Base-by-base conservation (phyloP, 2,113 vertebrate species). In the Leucoraja erinaceus region DNA sequence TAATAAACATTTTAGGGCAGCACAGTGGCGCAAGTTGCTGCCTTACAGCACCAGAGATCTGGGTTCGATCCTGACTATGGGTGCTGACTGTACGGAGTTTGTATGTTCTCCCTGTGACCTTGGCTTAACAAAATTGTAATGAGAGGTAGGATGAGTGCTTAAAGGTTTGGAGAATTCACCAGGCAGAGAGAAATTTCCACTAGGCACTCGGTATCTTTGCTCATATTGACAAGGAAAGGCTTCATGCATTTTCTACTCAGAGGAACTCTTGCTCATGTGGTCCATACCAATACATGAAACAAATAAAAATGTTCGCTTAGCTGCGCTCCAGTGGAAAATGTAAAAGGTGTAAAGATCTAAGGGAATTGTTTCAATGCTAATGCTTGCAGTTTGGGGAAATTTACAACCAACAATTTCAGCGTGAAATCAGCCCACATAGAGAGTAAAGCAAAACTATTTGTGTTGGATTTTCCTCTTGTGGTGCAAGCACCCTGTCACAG, bases 351-450 rank as follows among this genome's bases (percentile, higher is more conserved):
- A 77, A 77, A 77, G 59, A n/a, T 63, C 56, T 31, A 63, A 31
- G 28, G 31, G 5, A 14, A 7, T n/a, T 88, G 59, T 63, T 84
- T 84, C 81, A 61, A 25, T 12, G 25, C 11, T 5, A 86, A 84
- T 10, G 25, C 20, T 28, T 84, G 47, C 56, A 22, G 79, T 56
- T 83, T 88, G n/a, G n/a, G 83, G 59, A 88, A 88, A 88, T 31
- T 88, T 88, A 88, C 61, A 31, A 66, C 28, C 83, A 88, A 16
- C 59, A 88, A 88, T 88, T 88, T 88, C 83, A 86, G 28, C 2
- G n/a, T 63, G 83, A 86, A 86, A 63, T 86, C 61, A 31, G 56
- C 83, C 83, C 83, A 88, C 59, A 18, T 66, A 63, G n/a, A 86
- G 28, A 66, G 12, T 63, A 12, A 88, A 7, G 28, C 83, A 61